Percentiles rank a stretch among this genome's conserved stretches.
Conservation (phyloP, 2,888 invertebrate species). For the Leptinotarsa rubiginosa region DNA sequence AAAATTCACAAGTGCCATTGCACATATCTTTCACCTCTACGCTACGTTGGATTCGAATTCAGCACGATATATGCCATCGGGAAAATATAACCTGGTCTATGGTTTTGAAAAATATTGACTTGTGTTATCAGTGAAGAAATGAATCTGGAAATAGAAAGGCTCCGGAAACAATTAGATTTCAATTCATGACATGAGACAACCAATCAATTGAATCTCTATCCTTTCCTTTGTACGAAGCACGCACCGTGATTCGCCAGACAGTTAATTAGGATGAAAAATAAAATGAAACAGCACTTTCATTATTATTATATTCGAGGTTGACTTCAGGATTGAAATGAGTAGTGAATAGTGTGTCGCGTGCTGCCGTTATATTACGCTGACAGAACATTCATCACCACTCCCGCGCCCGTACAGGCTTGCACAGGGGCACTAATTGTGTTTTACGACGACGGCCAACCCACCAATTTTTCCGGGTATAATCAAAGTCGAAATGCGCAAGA, state of each 20-base stretch:
- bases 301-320: constrained; percentile 36
- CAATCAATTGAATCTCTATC: not conserved
- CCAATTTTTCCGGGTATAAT: constrained; percentile 54
- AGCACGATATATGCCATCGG: too few relatives aligned
- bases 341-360: constrained; percentile 57
- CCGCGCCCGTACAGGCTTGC: constrained; percentile 57
- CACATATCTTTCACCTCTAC: too few relatives aligned
- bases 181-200: not conserved
- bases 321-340: constrained; percentile 54
- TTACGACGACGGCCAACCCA: constrained; percentile 58
- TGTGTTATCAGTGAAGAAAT: too few relatives aligned
- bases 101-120: too few relatives aligned
- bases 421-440: constrained; percentile 59
- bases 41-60: too few relatives aligned
- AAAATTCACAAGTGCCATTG: too few relatives aligned
- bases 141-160: not conserved
- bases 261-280: constrained; percentile 38
- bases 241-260: constrained; percentile 24
- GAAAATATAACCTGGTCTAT: too few relatives aligned
- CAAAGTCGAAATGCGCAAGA: constrained; percentile 50
- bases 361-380: constrained; percentile 59
- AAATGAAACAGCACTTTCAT: constrained; percentile 37
- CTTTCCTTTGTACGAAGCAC: constrained; percentile 16
- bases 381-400: constrained; percentile 60
- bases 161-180: not conserved